Evolutionary conservation across 1,140 invertebrate species (phyloP).

Genomic region (Drosophila punjabiensis): DNA sequence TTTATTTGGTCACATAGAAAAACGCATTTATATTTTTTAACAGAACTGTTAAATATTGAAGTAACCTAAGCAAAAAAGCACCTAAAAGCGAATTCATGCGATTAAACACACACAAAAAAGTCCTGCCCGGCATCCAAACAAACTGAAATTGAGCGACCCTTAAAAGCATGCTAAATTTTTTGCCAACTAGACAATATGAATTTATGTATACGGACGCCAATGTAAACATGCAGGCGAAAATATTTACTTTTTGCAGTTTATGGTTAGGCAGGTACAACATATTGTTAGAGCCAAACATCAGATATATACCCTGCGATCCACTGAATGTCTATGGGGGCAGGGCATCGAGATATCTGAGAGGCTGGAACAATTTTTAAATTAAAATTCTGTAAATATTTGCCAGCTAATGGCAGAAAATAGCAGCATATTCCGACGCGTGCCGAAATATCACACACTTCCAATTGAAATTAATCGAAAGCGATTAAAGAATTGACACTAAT

Average conservation of each 20-base stretch:
- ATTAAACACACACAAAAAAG: constrained; percentile 18
- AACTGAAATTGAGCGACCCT: constrained; percentile 30
- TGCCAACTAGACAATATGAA: constrained; percentile 42
- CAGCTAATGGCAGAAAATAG: constrained; percentile 45
- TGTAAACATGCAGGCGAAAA: constrained; percentile 37
- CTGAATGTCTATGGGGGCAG: constrained; percentile 3
- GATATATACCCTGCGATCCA: constrained; percentile 7
- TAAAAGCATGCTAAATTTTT: constrained; percentile 40
- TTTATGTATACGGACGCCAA: constrained; percentile 26
- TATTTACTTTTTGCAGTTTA: constrained; percentile 34
- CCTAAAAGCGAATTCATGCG: constrained; percentile 19
- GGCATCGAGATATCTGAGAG: constrained; percentile 1
- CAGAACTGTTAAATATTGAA: constrained; percentile 3
- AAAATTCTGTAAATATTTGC: constrained; percentile 51
- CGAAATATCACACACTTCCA: constrained; percentile 19
- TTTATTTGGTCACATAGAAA: neutral
- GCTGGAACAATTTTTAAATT: constrained; percentile 33
- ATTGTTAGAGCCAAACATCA: constrained; percentile 3
- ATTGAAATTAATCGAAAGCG: constrained; percentile 67
- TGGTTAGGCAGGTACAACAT: constrained; percentile 30
- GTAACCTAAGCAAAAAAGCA: neutral
- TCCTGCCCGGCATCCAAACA: constrained; percentile 1
- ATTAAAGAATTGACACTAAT: constrained; percentile 76
- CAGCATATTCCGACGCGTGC: constrained; percentile 11
- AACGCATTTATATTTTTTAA: neutral